Evolutionary conservation across 1,140 invertebrate species (phyloP).

Genomic region (Bactericera cockerelli): DNA sequence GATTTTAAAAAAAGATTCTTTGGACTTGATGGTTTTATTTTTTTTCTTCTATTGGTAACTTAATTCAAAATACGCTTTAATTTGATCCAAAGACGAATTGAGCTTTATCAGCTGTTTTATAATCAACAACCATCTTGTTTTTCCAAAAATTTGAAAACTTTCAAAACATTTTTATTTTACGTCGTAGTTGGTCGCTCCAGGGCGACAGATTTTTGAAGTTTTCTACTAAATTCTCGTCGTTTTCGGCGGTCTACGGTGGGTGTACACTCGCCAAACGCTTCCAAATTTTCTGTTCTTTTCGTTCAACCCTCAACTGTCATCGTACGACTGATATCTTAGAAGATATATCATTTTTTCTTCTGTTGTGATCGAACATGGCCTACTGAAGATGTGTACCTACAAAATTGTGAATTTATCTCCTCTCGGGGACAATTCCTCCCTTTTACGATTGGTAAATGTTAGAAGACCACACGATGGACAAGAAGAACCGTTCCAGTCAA

Average conservation of each 20-base stretch:
- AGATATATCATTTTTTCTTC: conserved; percentile 33
- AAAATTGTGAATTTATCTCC: conserved; percentile 46
- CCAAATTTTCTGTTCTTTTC: neutral
- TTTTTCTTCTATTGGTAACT: too few relatives aligned
- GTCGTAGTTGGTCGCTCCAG: too few relatives aligned
- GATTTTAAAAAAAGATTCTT: too few relatives aligned
- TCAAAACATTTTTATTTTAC: too few relatives aligned
- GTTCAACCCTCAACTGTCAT: neutral
- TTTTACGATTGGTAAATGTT: conserved; percentile 29
- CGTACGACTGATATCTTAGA: neutral
- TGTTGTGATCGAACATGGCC: conserved; percentile 50
- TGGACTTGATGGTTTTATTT: too few relatives aligned
- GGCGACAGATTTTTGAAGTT: too few relatives aligned
- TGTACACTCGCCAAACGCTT: neutral
- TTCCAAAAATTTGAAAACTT: too few relatives aligned
- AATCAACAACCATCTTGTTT: too few relatives aligned
- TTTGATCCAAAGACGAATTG: too few relatives aligned
- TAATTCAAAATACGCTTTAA: too few relatives aligned
- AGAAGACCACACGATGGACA: conserved; percentile 48
- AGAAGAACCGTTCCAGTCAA: conserved; percentile 46
- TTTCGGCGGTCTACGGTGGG: neutral
- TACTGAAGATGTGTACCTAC: conserved; percentile 57
- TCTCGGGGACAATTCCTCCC: conserved; percentile 45
- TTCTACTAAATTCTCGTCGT: too few relatives aligned
- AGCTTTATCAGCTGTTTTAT: too few relatives aligned